phyloP scores from a whole-genome alignment of 2,888 invertebrate species.

The Nipponacmea schrenckii region DNA sequence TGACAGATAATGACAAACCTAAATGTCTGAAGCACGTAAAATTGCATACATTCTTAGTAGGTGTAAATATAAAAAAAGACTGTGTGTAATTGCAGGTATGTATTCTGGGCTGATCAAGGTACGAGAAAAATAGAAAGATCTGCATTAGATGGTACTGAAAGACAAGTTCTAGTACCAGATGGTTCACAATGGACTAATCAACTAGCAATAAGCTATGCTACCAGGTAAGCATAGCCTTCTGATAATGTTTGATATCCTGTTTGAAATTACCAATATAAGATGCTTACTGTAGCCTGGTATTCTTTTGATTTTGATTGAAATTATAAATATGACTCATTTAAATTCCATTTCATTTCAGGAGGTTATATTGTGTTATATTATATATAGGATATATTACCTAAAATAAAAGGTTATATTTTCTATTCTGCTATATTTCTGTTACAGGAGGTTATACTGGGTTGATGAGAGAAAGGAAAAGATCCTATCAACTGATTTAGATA shows the following conservation, averaged over 20 bases:
- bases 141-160: constrained; percentile 54
- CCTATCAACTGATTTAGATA: constrained; percentile 50
- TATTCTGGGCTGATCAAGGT: constrained; percentile 62
- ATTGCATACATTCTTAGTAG: no score
- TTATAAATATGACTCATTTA: background rate
- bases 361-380: background rate
- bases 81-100: constrained; percentile 39
- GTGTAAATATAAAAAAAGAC: no score
- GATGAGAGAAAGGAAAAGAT: constrained; percentile 51
- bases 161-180: constrained; percentile 43
- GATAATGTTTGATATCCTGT: no score
- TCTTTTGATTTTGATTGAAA: background rate
- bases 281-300: no score
- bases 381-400: no score
- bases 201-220: constrained; percentile 51
- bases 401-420: background rate
- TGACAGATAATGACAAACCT: no score
- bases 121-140: constrained; percentile 51
- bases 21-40: no score
- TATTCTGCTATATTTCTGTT: constrained; percentile 8
- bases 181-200: constrained; percentile 57
- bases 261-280: no score
- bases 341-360: no score
- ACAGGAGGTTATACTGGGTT: constrained; percentile 59
- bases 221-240: constrained; percentile 38